Evolutionary conservation across 2,113 vertebrate genomes (phyloP).

Genomic region (Scortum barcoo): DNA sequence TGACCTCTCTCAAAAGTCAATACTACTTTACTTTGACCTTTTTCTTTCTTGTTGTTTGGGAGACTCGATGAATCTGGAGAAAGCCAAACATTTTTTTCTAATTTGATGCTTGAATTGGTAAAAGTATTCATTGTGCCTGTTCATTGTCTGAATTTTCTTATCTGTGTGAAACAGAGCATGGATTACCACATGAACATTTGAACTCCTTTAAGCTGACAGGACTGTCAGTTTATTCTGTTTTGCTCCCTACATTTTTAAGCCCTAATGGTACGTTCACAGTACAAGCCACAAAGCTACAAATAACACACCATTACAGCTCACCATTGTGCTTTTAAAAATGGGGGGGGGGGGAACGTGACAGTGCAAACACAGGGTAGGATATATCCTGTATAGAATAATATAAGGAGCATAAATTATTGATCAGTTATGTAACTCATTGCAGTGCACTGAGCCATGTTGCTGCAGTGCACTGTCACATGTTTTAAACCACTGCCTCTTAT

Average conservation of each 20-base stretch:
- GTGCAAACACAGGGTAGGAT: too few relatives aligned
- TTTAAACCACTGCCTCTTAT: neutral
- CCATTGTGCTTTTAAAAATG: too few relatives aligned
- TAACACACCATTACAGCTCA: too few relatives aligned
- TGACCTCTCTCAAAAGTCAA: conserved; percentile 52
- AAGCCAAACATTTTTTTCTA: too few relatives aligned
- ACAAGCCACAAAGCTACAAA: too few relatives aligned
- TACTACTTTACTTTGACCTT: neutral
- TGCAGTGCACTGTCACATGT: neutral
- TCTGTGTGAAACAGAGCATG: neutral
- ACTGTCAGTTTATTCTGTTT: neutral
- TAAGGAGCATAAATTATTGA: conserved; percentile 1
- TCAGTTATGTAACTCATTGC: neutral
- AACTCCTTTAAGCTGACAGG: neutral
- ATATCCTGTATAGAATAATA: neutral
- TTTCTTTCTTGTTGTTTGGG: neutral
- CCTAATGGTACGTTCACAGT: neutral
- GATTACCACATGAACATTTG: neutral
- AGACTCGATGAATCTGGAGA: neutral
- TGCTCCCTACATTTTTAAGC: neutral
- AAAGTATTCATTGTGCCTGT: too few relatives aligned
- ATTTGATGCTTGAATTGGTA: neutral
- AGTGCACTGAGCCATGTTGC: neutral
- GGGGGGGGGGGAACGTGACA: too few relatives aligned
- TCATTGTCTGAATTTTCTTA: neutral